Evolutionary conservation across 2,888 invertebrate species (phyloP).

Genomic region (Lysandra bellargus): DNA sequence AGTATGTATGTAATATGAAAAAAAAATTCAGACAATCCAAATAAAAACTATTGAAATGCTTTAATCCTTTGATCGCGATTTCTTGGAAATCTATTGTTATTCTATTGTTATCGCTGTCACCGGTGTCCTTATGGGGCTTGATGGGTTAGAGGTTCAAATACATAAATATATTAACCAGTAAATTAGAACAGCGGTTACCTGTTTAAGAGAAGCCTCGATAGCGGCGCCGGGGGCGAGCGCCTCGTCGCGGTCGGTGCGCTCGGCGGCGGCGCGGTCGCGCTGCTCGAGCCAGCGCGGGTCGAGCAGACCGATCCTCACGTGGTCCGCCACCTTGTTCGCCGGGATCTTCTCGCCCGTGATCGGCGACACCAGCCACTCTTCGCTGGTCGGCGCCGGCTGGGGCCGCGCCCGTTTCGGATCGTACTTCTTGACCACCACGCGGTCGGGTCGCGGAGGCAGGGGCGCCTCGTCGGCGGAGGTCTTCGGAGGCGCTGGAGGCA

Average conservation of each 20-base stretch:
- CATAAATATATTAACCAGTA: too few species aligned
- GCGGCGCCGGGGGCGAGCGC: constrained; percentile 85
- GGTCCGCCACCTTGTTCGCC: constrained; percentile 97
- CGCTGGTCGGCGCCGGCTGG: constrained; percentile 81
- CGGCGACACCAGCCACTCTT: constrained; percentile 97
- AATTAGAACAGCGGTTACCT: constrained; percentile 55
- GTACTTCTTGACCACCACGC: constrained; percentile 97
- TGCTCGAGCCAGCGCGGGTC: constrained; percentile 99
- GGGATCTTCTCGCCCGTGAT: constrained; percentile 99
- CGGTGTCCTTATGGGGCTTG: too few species aligned
- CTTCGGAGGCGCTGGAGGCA: constrained; percentile 57
- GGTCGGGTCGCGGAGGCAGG: constrained; percentile 92
- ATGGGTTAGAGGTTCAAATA: too few species aligned
- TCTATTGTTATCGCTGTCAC: too few species aligned
- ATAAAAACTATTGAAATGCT: too few species aligned
- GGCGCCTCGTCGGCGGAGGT: constrained; percentile 81
- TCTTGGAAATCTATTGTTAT: too few species aligned
- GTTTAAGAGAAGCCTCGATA: constrained; percentile 97
- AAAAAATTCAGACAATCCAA: too few species aligned
- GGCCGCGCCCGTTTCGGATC: constrained; percentile 90
- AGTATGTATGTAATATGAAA: too few species aligned
- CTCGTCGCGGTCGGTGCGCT: constrained; percentile 91
- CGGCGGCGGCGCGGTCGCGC: constrained; percentile 94
- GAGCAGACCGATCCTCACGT: constrained; percentile 97
- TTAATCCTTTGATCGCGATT: too few species aligned